Conservation (phyloP, 2,113 vertebrate species). For the Melanerpes formicivorus region DNA sequence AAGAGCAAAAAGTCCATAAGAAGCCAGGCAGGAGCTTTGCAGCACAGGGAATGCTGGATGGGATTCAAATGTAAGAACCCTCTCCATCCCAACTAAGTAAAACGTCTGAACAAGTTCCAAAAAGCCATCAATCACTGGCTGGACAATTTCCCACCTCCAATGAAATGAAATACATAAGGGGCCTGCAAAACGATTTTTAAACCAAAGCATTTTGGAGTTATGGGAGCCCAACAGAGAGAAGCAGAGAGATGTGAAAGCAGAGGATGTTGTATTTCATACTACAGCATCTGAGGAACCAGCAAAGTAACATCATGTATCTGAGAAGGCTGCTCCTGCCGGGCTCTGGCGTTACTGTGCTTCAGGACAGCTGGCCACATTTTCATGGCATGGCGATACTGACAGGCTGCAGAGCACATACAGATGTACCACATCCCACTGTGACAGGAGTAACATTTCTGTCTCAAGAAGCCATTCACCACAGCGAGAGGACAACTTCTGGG, state of each 20-base stretch:
- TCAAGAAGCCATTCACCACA: neutral
- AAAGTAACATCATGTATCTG: neutral
- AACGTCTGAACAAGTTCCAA: slow-evolving; percentile 45
- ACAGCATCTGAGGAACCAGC: neutral
- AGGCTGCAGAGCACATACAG: neutral
- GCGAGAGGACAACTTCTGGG: neutral
- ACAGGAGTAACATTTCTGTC: neutral
- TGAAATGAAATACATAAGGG: slow-evolving; percentile 22
- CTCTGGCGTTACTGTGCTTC: fast-evolving
- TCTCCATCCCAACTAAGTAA: slow-evolving; percentile 23
- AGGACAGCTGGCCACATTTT: neutral
- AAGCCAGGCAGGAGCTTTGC: slow-evolving; percentile 34
- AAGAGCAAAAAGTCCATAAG: slow-evolving; percentile 21
- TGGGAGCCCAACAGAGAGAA: neutral
- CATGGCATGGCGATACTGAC: neutral
- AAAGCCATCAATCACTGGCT: slow-evolving; percentile 27
- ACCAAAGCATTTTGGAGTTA: neutral
- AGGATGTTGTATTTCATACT: neutral
- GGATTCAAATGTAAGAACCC: neutral
- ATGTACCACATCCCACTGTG: neutral
- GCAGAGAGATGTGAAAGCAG: neutral
- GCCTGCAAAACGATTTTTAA: slow-evolving; percentile 22
- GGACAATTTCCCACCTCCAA: slow-evolving; percentile 52
- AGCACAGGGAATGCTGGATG: slow-evolving; percentile 28
- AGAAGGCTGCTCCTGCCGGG: neutral